A percentile compares a stretch with the other conserved stretches of the same genome.
Evolutionary conservation across 64 coral and sea anemone species (phyloP).

Genomic region (Anthopleura sola): DNA sequence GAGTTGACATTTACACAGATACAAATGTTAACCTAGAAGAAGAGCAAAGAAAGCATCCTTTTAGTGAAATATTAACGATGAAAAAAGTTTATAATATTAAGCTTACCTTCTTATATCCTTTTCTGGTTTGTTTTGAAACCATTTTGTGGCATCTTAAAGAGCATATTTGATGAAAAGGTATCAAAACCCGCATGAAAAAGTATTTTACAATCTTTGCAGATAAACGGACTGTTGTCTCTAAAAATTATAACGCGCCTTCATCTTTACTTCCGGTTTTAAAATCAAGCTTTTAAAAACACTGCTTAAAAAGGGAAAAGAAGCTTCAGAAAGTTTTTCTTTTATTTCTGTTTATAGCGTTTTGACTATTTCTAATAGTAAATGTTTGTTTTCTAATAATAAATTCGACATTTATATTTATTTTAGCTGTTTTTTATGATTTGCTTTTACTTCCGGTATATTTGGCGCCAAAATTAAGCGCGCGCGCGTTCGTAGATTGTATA

Average conservation of each 20-base stretch:
- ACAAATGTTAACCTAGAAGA: too few relatives aligned
- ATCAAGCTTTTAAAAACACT: not conserved
- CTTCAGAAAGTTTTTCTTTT: not conserved
- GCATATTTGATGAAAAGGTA: too few relatives aligned
- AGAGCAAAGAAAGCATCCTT: too few relatives aligned
- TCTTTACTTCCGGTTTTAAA: not conserved
- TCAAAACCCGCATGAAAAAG: not conserved
- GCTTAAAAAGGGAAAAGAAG: not conserved
- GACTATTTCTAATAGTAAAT: not conserved
- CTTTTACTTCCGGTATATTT: not conserved
- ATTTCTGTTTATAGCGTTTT: not conserved
- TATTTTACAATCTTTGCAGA: not conserved
- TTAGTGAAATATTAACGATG: too few relatives aligned
- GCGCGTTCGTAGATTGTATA: not conserved
- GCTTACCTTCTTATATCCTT: too few relatives aligned
- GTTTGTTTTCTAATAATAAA: too few relatives aligned
- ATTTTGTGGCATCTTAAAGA: too few relatives aligned
- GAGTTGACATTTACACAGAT: too few relatives aligned
- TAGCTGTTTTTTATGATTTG: not conserved
- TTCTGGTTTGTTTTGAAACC: too few relatives aligned
- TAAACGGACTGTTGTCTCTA: not conserved
- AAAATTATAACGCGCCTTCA: not conserved
- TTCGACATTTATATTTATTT: not conserved
- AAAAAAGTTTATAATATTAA: too few relatives aligned
- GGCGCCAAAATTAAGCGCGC: conserved; percentile 1